Percentiles rank a stretch among this genome's conserved stretches.
phyloP scores from a whole-genome alignment of 2,888 invertebrate genomes.

The Conomelus anceps region DNA sequence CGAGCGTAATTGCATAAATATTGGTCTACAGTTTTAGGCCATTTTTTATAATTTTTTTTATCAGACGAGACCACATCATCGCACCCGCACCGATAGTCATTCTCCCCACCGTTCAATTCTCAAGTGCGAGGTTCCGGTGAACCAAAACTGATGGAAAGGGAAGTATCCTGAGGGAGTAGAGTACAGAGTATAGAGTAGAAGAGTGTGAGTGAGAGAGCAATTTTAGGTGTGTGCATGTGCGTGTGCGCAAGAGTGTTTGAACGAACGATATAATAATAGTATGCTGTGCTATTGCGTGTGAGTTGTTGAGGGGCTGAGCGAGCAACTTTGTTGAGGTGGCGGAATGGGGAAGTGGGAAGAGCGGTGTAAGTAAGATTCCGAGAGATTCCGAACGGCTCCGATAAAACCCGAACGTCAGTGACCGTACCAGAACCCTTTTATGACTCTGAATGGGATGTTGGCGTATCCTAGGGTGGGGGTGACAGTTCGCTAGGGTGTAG shows the following conservation, averaged over 20 bases:
- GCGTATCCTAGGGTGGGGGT: conserved; percentile 15
- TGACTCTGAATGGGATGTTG: conserved; percentile 21
- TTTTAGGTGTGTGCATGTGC: not conserved
- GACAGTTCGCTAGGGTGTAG: conserved; percentile 21
- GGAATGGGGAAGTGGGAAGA: not conserved
- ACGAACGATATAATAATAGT: not conserved
- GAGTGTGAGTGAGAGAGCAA: not conserved
- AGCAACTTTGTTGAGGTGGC: not conserved
- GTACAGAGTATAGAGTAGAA: not conserved
- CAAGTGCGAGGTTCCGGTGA: not conserved
- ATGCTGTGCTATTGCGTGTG: not conserved
- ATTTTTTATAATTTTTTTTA: too few relatives aligned
- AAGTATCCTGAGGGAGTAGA: not conserved
- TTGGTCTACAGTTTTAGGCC: too few relatives aligned
- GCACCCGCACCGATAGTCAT: not conserved
- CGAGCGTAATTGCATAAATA: not conserved
- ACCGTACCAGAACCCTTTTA: conserved; percentile 18
- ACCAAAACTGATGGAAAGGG: not conserved
- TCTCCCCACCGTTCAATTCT: not conserved
- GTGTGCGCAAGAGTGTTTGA: not conserved
- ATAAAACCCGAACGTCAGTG: conserved; percentile 13
- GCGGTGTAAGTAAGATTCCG: not conserved
- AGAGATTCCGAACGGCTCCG: not conserved
- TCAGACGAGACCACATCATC: not conserved
- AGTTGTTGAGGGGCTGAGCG: not conserved